Evolutionary conservation across 2,888 invertebrate species (phyloP).

Genomic region (Acanthosepion pharaonis): DNA sequence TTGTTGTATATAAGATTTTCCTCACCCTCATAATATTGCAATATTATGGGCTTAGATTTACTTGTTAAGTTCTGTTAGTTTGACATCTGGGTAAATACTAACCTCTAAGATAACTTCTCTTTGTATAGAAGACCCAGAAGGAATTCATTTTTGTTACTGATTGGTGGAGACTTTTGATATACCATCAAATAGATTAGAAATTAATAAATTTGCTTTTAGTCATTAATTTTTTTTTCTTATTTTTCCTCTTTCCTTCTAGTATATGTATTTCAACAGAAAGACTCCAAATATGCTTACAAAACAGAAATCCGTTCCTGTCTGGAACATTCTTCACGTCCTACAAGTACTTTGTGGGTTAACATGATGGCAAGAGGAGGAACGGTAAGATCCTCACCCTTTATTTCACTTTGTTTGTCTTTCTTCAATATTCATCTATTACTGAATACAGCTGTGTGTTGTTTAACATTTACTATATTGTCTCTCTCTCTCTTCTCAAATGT

Average conservation of each 20-base stretch:
- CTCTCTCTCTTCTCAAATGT: neutral
- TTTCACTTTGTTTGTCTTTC: neutral
- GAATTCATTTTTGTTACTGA: too few relatives aligned
- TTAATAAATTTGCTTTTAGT: neutral
- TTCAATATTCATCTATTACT: neutral
- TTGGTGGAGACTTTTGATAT: too few relatives aligned
- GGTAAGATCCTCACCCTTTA: constrained; percentile 69
- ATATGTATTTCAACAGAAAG: constrained; percentile 99
- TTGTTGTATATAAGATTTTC: too few relatives aligned
- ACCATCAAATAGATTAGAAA: too few relatives aligned
- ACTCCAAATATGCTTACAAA: constrained; percentile 98
- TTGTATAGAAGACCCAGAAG: too few relatives aligned
- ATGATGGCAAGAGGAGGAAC: constrained; percentile 99
- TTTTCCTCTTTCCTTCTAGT: constrained; percentile 77
- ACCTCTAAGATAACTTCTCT: too few relatives aligned
- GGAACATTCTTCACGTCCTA: constrained; percentile 92
- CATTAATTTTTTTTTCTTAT: neutral
- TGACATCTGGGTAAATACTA: too few relatives aligned
- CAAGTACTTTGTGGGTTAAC: constrained; percentile 98
- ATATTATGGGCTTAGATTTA: too few relatives aligned
- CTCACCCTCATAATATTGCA: too few relatives aligned
- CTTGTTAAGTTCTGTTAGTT: too few relatives aligned
- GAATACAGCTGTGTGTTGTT: neutral
- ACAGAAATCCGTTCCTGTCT: constrained; percentile 96
- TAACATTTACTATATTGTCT: neutral